Percentiles rank a stretch among this genome's conserved stretches.
Conservation (phyloP, 2,113 vertebrate species). For the Laticauda colubrina region DNA sequence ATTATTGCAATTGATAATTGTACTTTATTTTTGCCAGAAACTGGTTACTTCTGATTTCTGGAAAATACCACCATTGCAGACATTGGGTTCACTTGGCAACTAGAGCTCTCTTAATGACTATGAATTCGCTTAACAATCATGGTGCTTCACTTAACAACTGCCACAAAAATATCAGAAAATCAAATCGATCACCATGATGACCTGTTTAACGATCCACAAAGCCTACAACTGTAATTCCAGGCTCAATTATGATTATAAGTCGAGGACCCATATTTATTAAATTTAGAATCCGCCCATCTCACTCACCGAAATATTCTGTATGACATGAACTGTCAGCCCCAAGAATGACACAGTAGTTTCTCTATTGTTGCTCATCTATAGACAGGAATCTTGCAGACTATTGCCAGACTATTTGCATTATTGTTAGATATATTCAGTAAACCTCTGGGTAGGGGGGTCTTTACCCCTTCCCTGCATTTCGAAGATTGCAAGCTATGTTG, state of each 20-base stretch:
- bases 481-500: background rate
- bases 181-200: background rate
- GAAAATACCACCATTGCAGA: background rate
- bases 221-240: background rate
- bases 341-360: background rate
- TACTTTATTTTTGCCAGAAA: background rate
- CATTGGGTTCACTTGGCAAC: background rate
- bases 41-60: background rate
- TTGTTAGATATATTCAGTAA: background rate
- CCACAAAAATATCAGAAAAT: background rate
- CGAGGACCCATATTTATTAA: background rate
- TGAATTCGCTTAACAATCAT: background rate
- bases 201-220: background rate
- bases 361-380: background rate
- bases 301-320: background rate
- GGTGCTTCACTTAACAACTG: background rate
- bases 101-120: background rate
- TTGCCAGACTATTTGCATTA: too few species aligned
- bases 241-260: background rate
- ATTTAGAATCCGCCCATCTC: background rate
- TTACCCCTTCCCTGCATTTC: background rate
- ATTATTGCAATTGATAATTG: background rate
- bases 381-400: background rate
- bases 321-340: background rate
- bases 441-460: background rate